Percentiles rank a stretch among this genome's conserved stretches.
These are phyloP conservation scores for Eueremaeus valkanovi DNA, from an alignment of 2,888 invertebrate genomes.

Conservation along the genomic window DNA sequence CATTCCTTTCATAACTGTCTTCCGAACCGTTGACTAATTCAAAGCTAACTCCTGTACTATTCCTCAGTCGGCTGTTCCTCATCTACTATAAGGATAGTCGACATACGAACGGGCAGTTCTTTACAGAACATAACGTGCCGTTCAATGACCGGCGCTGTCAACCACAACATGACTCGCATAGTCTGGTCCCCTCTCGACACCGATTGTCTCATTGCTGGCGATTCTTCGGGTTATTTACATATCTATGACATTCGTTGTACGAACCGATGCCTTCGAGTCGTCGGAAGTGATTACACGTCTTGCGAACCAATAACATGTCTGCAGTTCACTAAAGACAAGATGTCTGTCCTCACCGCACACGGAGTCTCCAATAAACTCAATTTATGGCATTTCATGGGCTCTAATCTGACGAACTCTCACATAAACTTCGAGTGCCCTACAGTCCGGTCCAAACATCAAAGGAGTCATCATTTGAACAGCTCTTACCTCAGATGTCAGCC, in stretches of 20 bases:
- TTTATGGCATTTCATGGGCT: slow-evolving; percentile 39
- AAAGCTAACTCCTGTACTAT: not conserved
- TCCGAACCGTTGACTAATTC: not conserved
- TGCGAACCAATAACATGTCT: slow-evolving; percentile 38
- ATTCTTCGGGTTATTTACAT: slow-evolving; percentile 39
- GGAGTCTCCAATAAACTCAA: slow-evolving; percentile 10
- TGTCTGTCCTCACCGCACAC: slow-evolving; percentile 35
- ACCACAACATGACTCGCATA: slow-evolving; percentile 37
- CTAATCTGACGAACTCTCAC: slow-evolving; percentile 27
- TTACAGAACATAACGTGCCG: slow-evolving; percentile 36
- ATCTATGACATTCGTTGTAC: slow-evolving; percentile 41
- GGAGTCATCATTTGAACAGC: not conserved
- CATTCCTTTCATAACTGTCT: not conserved
- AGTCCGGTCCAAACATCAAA: slow-evolving; percentile 13
- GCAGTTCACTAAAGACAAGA: slow-evolving; percentile 36
- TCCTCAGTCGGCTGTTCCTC: slow-evolving; percentile 36
- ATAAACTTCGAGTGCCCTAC: slow-evolving; percentile 35
- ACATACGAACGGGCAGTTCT: slow-evolving; percentile 35
- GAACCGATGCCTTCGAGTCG: slow-evolving; percentile 11
- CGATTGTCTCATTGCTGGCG: slow-evolving; percentile 42
- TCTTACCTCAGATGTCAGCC: slow-evolving; percentile 36
- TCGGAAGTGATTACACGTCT: slow-evolving; percentile 25
- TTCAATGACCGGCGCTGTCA: slow-evolving; percentile 24
- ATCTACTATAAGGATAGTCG: slow-evolving; percentile 37
- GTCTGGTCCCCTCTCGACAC: slow-evolving; percentile 41